These are phyloP conservation scores for Cephus pulcher DNA, from an alignment of 2,888 invertebrate genomes.

Conservation along the genomic window DNA sequence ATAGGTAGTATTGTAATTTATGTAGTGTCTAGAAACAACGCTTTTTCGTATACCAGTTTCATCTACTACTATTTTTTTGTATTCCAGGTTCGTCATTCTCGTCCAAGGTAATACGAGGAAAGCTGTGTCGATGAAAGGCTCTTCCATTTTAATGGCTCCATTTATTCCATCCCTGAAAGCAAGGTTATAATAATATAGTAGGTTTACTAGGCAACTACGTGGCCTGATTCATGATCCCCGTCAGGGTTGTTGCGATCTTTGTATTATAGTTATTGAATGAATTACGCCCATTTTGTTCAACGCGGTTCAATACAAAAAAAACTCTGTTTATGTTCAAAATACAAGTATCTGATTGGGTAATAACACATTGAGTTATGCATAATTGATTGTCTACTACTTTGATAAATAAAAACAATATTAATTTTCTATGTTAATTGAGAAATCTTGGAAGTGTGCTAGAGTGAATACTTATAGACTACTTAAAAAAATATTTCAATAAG, in stretches of 20 bases:
- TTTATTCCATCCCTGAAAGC: conserved; percentile 70
- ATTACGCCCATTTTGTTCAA: too few species aligned
- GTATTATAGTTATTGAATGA: too few species aligned
- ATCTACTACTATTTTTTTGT: conserved; percentile 44
- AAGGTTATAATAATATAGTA: conserved; percentile 21
- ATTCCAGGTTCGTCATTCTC: conserved; percentile 43
- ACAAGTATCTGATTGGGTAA: too few species aligned
- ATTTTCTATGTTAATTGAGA: neutral
- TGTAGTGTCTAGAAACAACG: conserved; percentile 41
- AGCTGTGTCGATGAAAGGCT: conserved; percentile 30
- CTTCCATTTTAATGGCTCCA: conserved; percentile 65
- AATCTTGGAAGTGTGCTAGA: neutral
- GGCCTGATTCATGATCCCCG: neutral
- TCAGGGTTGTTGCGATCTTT: too few species aligned
- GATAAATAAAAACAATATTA: neutral
- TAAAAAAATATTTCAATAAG: too few species aligned
- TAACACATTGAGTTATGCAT: neutral
- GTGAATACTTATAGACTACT: neutral
- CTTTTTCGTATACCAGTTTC: conserved; percentile 41
- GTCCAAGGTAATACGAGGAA: conserved; percentile 38
- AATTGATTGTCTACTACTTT: neutral
- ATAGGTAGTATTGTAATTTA: conserved; percentile 43
- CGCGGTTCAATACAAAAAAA: too few species aligned
- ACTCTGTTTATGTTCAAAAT: too few species aligned
- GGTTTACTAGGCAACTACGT: neutral